Base-by-base conservation (phyloP, 2,113 vertebrate species). In the Chaetura pelagica region DNA sequence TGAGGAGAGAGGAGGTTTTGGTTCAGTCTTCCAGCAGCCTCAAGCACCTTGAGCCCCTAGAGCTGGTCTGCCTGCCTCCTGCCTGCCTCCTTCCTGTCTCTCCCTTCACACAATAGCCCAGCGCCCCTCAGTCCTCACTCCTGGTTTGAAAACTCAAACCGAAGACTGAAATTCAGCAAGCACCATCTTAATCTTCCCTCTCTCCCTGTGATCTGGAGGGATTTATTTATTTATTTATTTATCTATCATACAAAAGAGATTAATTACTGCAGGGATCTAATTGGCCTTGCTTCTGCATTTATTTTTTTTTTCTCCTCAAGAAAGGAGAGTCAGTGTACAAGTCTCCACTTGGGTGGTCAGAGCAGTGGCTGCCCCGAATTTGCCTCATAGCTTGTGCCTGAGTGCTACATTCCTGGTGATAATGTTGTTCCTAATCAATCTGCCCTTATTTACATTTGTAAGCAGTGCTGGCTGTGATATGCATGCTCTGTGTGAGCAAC, bases 261-360 rank as follows among this genome's bases (percentile, higher is more conserved):
- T 90, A 97, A 98, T 98, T 98, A 97, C 97, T 97, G 94, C 92
- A 84, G 96, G 95, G 97, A 98, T 98, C 97, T 98, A 98, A 98
- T 98, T 98, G 97, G 97, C 96, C 97, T 97, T 97, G 97, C 98
- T 98, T 98, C 97, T 97, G 97, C 96, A 78, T 40, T 40, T 8
- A 21, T 58, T 35, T 29, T 38, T 30, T 9, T 58, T 74, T 49
- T 38, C 49, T 32, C 95, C 92, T 96, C 91, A 89, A 96, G 96
- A 97, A 97, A 98, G 97, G 98, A 97, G 94, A 97, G 96, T 97
- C 96, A 97, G 94, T 96, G 95, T 98, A 97, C 95, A 97, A 97
- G 97, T 92, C 96, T 97, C 98, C 26, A 98, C 98, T 97, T 98
- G 98, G 98, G 98, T 98, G 98, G 98, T 97, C 98, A 96, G 92